Base-by-base conservation (phyloP, 2,888 invertebrate species). In the Rotaria macrura region DNA sequence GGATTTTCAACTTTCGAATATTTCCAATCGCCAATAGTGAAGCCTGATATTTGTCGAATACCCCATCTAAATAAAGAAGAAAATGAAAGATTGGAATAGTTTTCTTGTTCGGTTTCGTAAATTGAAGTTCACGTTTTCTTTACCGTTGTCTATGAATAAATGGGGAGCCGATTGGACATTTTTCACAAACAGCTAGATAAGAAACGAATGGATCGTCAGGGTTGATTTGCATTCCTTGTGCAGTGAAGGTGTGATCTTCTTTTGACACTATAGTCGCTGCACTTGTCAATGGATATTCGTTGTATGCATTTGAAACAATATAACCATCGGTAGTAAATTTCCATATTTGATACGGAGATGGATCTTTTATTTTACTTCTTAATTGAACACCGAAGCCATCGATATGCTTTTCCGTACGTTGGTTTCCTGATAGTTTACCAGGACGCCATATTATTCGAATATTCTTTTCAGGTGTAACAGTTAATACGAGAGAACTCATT, bases 11-110 rank as follows among this genome's bases (percentile, higher is more conserved):
- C 88, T 72, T 90, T 88, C 10, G 89, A 90, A 86, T 89, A 88
- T 87, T 90, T 90, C 91, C 91, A 91, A 88, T 91, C 90, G 54
- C 91, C 90, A 20, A 91, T 87, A 85, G 89, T 90, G 38, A 90
- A 89, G 87, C 90, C 88, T 52, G 89, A 87, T 86, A 91, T 90
- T 87, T 91, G 91, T 85, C 91, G 91, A 74, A 91, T 85, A 10
- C 89, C 90, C 89, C 90, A 91, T 86, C 91, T 90, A 79, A 38
- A 38, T 1, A 4, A 25, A 12, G 20, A 25, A 43, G 20, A 43
- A 79, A 17, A 49, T 49, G 9, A 49, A 49, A 43, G 43, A 7
- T 7, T 7, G 10, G 10, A 5, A n/a, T n/a, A n/a, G 12, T 20
- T 25, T 29, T 57, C n/a, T 57, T n/a, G 5, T 29, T 29, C 6